Evolutionary conservation across 1,140 invertebrate species (phyloP), one percentile per base, ranked within the genome.

Genomic region (Bombus affinis): DNA sequence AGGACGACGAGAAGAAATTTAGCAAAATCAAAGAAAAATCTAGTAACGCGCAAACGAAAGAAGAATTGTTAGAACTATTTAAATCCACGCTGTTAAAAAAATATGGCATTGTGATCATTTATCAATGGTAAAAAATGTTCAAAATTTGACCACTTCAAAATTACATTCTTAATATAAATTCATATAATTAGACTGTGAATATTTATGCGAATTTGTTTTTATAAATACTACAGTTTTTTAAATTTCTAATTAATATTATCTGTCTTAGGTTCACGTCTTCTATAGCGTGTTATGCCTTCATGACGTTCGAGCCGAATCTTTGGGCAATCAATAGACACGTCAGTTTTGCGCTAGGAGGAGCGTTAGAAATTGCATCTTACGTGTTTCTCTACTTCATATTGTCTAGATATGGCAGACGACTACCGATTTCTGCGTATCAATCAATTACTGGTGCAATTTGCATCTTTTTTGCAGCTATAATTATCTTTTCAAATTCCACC

Each of bases 191-290:
- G 47, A 22, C 47, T 53, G 47, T 53, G 47, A 53, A 47, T 47
- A 18, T 6, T 47, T 47, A 47, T 47, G 47, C 47, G 47, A 47
- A 47, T 47, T 15, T 47, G 44, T 47, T 47, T 6, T 47, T 18
- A 47, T 18, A 47, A 47, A 18, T 47, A 47, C 47, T 47, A 18
- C 15, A 47, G 15, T 18, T 47, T 47, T 18, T 47, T 1, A 47
- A 53, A 53, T 6, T 22, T 53, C 0, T 53, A 0, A 53, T 53
- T 53, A 8, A 53, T 59, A n/a, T 10, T 47, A 42, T 80, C 87
- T 42, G 15, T 89, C 88, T 32, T 87, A 95, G 95, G 94, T 93
- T 95, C 53, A 86, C 91, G 18, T 90, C 91, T 25, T 91, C 94
- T 13, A 81, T 93, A n/a, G 90, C 89, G 13, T 92, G 91, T 75